Percentiles rank a stretch among this genome's conserved stretches.
Conservation (phyloP, 2,888 invertebrate species). For the Cryptocheilus praepositus region DNA sequence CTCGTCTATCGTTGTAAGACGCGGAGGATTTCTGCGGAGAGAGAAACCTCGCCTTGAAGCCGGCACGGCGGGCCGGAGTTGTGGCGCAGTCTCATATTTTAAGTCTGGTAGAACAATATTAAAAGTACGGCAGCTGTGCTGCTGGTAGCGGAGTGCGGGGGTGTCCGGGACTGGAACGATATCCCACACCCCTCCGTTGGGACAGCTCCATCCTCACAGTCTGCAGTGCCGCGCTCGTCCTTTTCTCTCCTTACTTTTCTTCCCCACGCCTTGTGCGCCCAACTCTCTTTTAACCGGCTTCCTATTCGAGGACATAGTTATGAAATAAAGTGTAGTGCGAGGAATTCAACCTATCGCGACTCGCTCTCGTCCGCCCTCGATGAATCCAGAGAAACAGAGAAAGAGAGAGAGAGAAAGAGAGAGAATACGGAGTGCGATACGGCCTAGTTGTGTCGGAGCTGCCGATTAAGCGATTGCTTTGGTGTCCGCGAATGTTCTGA, state of each 20-base stretch:
- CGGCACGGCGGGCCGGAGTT: conserved; percentile 45
- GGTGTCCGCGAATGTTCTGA: no score
- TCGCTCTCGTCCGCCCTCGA: no score
- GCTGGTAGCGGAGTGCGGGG: conserved; percentile 34
- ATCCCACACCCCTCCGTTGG: conserved; percentile 53
- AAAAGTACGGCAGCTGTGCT: conserved; percentile 66
- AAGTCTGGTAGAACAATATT: conserved; percentile 65
- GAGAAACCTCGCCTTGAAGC: conserved; percentile 49
- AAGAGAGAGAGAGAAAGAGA: no score
- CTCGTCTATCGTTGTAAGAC: neutral
- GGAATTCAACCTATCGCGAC: neutral
- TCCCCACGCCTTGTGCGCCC: conserved; percentile 22
- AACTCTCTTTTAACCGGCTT: conserved; percentile 35
- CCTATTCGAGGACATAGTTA: conserved; percentile 35
- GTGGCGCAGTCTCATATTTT: conserved; percentile 65
- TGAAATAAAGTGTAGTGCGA: conserved; percentile 41
- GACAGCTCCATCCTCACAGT: conserved; percentile 58
- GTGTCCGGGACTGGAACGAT: conserved; percentile 43
- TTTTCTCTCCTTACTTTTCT: conserved; percentile 25
- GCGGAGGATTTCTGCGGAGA: conserved; percentile 49
- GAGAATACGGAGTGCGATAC: no score
- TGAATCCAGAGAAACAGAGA: no score
- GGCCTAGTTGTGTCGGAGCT: no score
- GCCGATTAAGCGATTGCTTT: no score
- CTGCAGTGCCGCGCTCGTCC: conserved; percentile 32